Base-by-base conservation (phyloP, 2,113 vertebrate genomes). In the Gallinago undulata region DNA sequence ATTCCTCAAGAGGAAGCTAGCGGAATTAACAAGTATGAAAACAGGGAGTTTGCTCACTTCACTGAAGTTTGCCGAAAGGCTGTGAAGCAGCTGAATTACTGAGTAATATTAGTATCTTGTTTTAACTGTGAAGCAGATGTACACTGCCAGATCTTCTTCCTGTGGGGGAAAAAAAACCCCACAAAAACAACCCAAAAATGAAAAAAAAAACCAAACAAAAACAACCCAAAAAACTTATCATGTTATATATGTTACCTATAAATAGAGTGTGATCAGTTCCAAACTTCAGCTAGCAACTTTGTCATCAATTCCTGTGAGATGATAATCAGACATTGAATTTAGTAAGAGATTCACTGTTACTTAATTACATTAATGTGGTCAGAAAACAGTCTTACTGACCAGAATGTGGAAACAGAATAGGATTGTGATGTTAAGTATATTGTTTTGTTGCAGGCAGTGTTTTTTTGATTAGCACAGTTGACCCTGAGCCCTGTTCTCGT, bases 91-190 rank as follows among this genome's bases (percentile, higher is more conserved):
- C 43, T 94, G 79, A 85, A 39, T 67, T 92, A 50, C 62, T 79
- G 66, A 37, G 19, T 87, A 89, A 80, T 89, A 87, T 90, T 92
- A 87, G 72, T 92, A 82, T 55, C 47, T 94, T 16, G 0, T 28
- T 93, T 93, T 87, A 76, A 82, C 80, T 91, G 69, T 76, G 91
- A 91, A 87, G 92, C 81, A 91, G 86, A 76, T 84, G 45, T 37
- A 70, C 0, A 0, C 81, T 87, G 62, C 77, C 76, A 79, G 77
- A 79, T 68, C 51, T 76, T 84, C 63, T 68, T 93, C 56, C 50
- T n/a, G 8, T 47, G 66, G 48, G 7, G 63, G 51, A 66, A 25
- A 9, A 57, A 70, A 25, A 9, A 81, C 5, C 35, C 23, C 11
- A 39, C 39, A 39, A 39, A 39, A 39, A 39, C 39, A 39, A 39